These are phyloP conservation scores for Tridacna gigas DNA, from an alignment of 2,888 invertebrate species.

Conservation along the genomic window DNA sequence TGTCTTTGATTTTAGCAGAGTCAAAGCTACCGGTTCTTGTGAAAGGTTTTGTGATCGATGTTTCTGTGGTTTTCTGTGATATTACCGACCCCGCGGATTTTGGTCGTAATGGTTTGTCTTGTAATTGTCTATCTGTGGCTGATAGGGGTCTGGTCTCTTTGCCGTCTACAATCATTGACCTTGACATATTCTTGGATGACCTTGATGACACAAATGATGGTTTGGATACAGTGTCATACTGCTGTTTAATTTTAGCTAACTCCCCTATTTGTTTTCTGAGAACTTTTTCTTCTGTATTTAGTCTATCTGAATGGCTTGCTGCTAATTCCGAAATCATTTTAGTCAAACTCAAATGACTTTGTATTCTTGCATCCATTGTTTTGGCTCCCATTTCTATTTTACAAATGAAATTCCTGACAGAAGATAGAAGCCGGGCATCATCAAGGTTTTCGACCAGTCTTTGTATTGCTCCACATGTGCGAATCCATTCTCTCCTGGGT, in stretches of 20 bases:
- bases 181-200: neutral
- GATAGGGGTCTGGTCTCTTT: neutral
- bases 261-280: conserved; percentile 9
- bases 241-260: conserved; percentile 10
- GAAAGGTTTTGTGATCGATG: neutral
- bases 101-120: neutral
- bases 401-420: conserved; percentile 54
- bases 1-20: neutral
- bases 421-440: conserved; percentile 31
- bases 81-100: neutral
- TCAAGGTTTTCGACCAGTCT: conserved; percentile 40
- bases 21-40: conserved; percentile 2
- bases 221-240: conserved; percentile 19
- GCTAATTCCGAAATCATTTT: conserved; percentile 37
- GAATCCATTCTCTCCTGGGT: conserved; percentile 44
- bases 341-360: conserved; percentile 32
- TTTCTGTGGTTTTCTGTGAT: neutral
- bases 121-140: neutral
- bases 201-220: conserved; percentile 4
- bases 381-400: conserved; percentile 45
- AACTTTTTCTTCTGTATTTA: neutral
- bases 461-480: conserved; percentile 42
- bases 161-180: conserved; percentile 12
- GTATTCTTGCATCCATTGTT: conserved; percentile 27
- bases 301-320: conserved; percentile 12